phyloP scores from a whole-genome alignment of 2,888 invertebrate genomes.

The Athalia rosae region DNA sequence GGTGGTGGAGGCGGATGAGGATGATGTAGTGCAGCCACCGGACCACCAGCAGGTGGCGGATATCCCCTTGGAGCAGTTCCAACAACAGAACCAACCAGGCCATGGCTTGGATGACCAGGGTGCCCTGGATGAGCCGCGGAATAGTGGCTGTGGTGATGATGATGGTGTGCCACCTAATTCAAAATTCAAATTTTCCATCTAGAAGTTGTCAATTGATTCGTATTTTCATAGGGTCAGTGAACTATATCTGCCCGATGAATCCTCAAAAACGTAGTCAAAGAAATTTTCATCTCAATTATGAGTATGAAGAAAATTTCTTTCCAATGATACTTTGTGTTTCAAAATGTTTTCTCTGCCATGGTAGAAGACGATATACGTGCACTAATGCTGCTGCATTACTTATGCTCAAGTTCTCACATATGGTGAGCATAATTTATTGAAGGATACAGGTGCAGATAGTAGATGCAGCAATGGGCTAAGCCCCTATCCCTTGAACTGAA shows the following conservation, averaged over 20 bases:
- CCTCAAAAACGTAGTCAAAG: slow-evolving; percentile 16
- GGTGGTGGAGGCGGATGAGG: slow-evolving; percentile 65
- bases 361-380: background rate
- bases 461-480: slow-evolving; percentile 42
- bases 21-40: slow-evolving; percentile 66
- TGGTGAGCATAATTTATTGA: slow-evolving; percentile 33
- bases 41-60: slow-evolving; percentile 67
- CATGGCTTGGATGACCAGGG: slow-evolving; percentile 59
- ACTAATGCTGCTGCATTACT: background rate
- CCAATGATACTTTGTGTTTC: background rate
- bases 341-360: background rate
- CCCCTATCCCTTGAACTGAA: slow-evolving; percentile 51
- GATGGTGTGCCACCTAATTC: slow-evolving; percentile 62
- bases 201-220: background rate
- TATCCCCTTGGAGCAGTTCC: slow-evolving; percentile 68
- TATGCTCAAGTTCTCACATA: slow-evolving; percentile 6
- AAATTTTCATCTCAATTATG: background rate
- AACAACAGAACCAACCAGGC: slow-evolving; percentile 64
- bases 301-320: background rate
- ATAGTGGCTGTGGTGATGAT: slow-evolving; percentile 67
- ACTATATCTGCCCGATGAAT: slow-evolving; percentile 7
- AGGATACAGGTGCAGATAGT: slow-evolving; percentile 55
- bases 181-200: slow-evolving; percentile 26
- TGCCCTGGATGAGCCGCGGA: slow-evolving; percentile 65
- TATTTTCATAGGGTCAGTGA: background rate